phyloP scores from a whole-genome alignment of 2,888 invertebrate genomes.

The Latheticus oryzae region DNA sequence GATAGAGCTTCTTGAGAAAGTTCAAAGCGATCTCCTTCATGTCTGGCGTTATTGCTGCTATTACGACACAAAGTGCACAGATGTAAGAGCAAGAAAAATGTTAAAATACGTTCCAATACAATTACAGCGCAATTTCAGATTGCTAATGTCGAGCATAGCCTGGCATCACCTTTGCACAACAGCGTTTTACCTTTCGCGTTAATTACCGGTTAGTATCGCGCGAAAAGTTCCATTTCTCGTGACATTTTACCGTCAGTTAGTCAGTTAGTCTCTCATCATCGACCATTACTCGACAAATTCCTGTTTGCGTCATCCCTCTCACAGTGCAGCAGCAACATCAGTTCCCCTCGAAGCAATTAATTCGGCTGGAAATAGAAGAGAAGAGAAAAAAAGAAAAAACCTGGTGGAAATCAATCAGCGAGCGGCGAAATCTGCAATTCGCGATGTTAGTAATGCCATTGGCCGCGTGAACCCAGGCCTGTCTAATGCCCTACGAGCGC shows the following conservation, averaged over 20 bases:
- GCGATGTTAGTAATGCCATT: conserved; percentile 56
- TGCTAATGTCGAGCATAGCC: too few species aligned
- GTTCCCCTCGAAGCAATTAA: conserved; percentile 54
- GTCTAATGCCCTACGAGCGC: conserved; percentile 60
- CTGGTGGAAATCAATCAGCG: conserved; percentile 56
- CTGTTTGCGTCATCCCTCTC: conserved; percentile 3
- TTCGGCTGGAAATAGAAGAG: conserved; percentile 41
- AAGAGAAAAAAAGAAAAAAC: conserved; percentile 8
- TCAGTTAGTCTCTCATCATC: conserved; percentile 2
- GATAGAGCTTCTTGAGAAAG: too few species aligned
- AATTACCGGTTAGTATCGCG: too few species aligned
- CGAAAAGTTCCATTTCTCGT: conserved; percentile 5
- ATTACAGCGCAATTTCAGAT: too few species aligned
- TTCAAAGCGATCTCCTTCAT: too few species aligned
- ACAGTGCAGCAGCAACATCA: conserved; percentile 33
- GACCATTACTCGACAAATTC: not conserved
- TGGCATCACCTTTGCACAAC: conserved; percentile 6
- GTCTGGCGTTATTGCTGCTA: too few species aligned
- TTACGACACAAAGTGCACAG: too few species aligned
- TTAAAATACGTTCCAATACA: too few species aligned
- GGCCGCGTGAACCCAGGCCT: conserved; percentile 62
- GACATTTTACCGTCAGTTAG: conserved; percentile 9
- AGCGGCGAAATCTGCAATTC: conserved; percentile 58
- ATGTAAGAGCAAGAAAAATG: too few species aligned
- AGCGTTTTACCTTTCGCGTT: conserved; percentile 1